phyloP scores from a whole-genome alignment of 2,888 invertebrate species.

The Synergus gifuensis region DNA sequence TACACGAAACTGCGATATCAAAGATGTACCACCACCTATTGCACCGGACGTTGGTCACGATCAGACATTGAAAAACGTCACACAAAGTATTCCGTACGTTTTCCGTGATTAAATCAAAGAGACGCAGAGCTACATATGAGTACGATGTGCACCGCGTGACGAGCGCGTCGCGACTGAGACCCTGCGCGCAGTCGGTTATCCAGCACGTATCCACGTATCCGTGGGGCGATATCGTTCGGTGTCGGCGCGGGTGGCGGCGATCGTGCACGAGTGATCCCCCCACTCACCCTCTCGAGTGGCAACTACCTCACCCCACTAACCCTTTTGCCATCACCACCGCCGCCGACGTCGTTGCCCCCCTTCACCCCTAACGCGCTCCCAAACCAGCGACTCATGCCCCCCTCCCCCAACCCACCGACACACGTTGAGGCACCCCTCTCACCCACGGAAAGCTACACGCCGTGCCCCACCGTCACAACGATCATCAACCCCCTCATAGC shows the following conservation, averaged over 20 bases:
- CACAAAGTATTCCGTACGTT: slow-evolving; percentile 37
- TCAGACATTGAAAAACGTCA: slow-evolving; percentile 43
- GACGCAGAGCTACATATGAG: slow-evolving; percentile 49
- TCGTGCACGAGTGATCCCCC: slow-evolving; percentile 55
- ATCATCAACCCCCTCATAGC: slow-evolving; percentile 45
- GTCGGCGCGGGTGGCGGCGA: slow-evolving; percentile 72
- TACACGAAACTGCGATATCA: neutral
- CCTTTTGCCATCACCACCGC: slow-evolving; percentile 67
- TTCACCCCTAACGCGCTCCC: slow-evolving; percentile 67
- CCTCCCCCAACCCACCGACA: slow-evolving; percentile 62
- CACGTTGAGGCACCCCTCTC: slow-evolving; percentile 47
- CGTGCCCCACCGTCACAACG: slow-evolving; percentile 39
- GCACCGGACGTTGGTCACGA: neutral
- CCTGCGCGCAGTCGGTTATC: slow-evolving; percentile 70
- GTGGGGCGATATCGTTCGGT: slow-evolving; percentile 60
- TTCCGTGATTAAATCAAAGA: neutral
- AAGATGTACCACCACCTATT: too few relatives aligned
- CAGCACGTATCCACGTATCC: slow-evolving; percentile 54
- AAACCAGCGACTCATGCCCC: slow-evolving; percentile 75
- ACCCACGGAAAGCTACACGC: slow-evolving; percentile 57
- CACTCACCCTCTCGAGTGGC: slow-evolving; percentile 51
- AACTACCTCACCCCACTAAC: slow-evolving; percentile 44
- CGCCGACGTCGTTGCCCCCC: slow-evolving; percentile 73
- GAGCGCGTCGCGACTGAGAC: slow-evolving; percentile 78
- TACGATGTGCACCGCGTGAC: slow-evolving; percentile 76